Percentiles rank a stretch among this genome's conserved stretches.
These are phyloP conservation scores for Anoplophora glabripennis DNA, from an alignment of 1,140 invertebrate species.

Conservation along the genomic window DNA sequence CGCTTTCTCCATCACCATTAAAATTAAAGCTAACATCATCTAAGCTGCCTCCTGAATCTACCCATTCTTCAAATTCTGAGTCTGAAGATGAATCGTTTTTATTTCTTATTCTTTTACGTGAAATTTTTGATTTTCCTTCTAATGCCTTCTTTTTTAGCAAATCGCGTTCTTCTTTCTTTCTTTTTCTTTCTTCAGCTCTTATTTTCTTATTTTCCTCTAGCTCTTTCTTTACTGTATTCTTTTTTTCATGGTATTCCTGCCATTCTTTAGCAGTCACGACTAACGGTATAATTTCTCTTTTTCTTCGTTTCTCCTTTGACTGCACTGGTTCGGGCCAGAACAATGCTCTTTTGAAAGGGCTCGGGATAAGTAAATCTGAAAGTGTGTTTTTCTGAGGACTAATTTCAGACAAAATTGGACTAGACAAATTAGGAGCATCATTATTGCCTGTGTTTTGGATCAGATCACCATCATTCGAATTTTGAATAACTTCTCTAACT, in stretches of 20 bases:
- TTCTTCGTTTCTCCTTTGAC: background rate
- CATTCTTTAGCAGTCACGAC: background rate
- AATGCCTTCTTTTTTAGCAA: no score
- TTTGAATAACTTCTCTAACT: no score
- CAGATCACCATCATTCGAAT: no score
- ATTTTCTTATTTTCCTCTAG: background rate
- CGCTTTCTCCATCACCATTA: background rate
- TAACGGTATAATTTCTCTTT: background rate
- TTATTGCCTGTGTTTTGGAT: no score
- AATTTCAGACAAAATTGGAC: no score
- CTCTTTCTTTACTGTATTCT: background rate
- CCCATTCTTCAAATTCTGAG: background rate
- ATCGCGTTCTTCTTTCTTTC: no score
- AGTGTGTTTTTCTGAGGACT: no score
- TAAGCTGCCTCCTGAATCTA: background rate
- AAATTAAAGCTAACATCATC: background rate
- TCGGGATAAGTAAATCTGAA: no score
- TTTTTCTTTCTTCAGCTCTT: background rate
- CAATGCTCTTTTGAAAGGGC: background rate
- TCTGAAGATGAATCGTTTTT: no score
- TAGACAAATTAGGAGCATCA: no score
- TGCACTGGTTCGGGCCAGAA: background rate
- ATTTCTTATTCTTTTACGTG: background rate
- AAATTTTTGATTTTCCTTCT: background rate
- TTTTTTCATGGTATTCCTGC: background rate